Evolutionary conservation across 1,140 invertebrate species (phyloP), one percentile per base, ranked within the genome.

Genomic region (Macrobrachium rosenbergii): DNA sequence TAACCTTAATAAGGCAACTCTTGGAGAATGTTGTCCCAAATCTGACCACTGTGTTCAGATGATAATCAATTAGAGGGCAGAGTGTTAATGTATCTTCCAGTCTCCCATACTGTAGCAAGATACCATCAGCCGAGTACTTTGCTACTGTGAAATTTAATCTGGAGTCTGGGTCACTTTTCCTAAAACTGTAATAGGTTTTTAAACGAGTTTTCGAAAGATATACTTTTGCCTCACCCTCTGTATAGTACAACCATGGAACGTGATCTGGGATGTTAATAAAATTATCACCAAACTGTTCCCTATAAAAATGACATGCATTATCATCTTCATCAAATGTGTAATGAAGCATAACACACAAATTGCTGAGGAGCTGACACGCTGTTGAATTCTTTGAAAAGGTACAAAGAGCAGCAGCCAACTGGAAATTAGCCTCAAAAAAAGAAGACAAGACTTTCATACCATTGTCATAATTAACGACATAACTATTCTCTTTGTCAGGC

Each of bases 331-430:
- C 91, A 85, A 92, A 94, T 0, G 90, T 90, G 89, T 93, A 93
- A 63, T 95, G 91, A 2, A 94, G 93, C 43, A 96, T 90, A 0
- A 93, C 92, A 90, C 95, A 96, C 90, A 96, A 93, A 91, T 96
- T 96, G 5, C 94, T 94, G 60, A 96, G 91, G 79, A 94, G 91
- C 91, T 96, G 94, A 90, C 96, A 96, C 10, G 95, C 93, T 28
- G 92, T 93, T 73, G 87, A 90, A 90, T 94, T 92, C 19, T 89
- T 78, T 76, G 92, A 92, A 85, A 94, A 94, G 88, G 93, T 92
- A 90, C 94, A 95, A 87, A 93, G 91, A 45, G 92, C 92, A 83
- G 92, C 90, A 10, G 93, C 91, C 60, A 92, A 90, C 85, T 91
- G 88, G 21, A 94, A 90, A 90, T 94, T 91, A 3, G 90, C 91